Conservation (phyloP, 2,888 invertebrate genomes). For the Lycia hirtaria region DNA sequence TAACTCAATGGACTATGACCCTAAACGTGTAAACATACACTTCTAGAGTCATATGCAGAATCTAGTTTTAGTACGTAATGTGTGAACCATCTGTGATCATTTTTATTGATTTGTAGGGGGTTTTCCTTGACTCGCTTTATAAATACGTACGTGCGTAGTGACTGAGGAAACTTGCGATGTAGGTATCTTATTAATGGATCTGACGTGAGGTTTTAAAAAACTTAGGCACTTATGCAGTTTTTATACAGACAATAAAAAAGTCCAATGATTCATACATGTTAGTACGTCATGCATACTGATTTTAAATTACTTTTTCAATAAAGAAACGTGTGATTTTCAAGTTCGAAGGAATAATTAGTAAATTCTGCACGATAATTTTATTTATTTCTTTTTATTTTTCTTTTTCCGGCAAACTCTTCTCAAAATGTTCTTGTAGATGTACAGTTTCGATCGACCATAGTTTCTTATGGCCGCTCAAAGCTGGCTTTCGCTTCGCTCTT, state of each 20-base stretch:
- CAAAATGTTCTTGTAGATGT: too few relatives aligned
- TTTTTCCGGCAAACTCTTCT: too few relatives aligned
- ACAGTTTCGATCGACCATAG: too few relatives aligned
- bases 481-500: too few relatives aligned
- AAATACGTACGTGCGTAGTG: slow-evolving; percentile 6
- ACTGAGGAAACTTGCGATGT: slow-evolving; percentile 14
- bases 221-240: neutral
- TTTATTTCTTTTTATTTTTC: neutral
- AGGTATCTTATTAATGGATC: slow-evolving; percentile 5
- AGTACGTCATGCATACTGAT: slow-evolving; percentile 11
- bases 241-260: slow-evolving; percentile 1
- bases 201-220: slow-evolving; percentile 9
- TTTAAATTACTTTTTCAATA: slow-evolving; percentile 7
- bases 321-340: neutral
- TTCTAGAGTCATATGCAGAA: slow-evolving; percentile 3
- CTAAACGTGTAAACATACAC: neutral
- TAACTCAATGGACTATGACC: neutral
- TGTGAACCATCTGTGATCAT: slow-evolving; percentile 14
- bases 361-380: neutral
- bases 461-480: too few relatives aligned
- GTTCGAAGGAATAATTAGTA: neutral
- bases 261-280: neutral
- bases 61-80: neutral
- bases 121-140: slow-evolving; percentile 40
- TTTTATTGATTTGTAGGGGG: slow-evolving; percentile 29